A percentile compares a stretch with the other conserved stretches of the same genome.
phyloP scores from a whole-genome alignment of 2,113 vertebrate genomes.

The Lethenteron reissneri region DNA sequence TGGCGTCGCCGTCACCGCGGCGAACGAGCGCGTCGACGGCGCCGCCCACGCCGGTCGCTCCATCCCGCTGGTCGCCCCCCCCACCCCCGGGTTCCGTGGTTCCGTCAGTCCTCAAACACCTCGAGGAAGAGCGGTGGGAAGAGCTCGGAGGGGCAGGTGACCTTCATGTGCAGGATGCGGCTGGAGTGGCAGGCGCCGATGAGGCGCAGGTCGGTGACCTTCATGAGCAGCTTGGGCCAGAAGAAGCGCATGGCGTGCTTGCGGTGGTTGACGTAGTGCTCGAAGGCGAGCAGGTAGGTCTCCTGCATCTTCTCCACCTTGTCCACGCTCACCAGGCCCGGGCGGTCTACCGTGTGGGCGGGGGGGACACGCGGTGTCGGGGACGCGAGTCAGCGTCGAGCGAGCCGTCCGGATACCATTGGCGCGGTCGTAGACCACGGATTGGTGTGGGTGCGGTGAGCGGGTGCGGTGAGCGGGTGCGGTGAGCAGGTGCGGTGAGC shows the following conservation, averaged over 20 bases:
- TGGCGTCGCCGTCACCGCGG: no score
- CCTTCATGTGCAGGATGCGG: conserved; percentile 99
- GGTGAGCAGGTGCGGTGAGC: no score
- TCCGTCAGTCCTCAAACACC: conserved; percentile 64
- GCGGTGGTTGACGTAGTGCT: conserved; percentile 99
- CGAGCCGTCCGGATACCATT: no score
- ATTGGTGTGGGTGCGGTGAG: no score
- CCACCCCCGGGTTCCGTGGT: no score
- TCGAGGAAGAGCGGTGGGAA: conserved; percentile 90
- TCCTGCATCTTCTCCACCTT: conserved; percentile 89
- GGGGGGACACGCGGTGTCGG: no score
- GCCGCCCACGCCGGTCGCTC: no score
- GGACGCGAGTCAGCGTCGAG: no score
- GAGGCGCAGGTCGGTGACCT: conserved; percentile 97
- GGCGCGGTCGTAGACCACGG: no score
- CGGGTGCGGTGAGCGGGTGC: no score
- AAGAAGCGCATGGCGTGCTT: conserved; percentile 94
- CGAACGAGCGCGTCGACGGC: no score
- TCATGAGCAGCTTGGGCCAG: conserved; percentile 99
- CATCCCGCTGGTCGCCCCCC: no score
- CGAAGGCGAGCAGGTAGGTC: conserved; percentile 86
- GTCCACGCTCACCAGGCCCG: conserved; percentile 61
- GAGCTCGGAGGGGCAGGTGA: conserved; percentile 94
- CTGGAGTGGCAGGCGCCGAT: conserved; percentile 95
- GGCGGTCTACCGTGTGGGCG: conserved; percentile 39